Conservation (phyloP, 1,140 invertebrate species). For the Colletes gigas region DNA sequence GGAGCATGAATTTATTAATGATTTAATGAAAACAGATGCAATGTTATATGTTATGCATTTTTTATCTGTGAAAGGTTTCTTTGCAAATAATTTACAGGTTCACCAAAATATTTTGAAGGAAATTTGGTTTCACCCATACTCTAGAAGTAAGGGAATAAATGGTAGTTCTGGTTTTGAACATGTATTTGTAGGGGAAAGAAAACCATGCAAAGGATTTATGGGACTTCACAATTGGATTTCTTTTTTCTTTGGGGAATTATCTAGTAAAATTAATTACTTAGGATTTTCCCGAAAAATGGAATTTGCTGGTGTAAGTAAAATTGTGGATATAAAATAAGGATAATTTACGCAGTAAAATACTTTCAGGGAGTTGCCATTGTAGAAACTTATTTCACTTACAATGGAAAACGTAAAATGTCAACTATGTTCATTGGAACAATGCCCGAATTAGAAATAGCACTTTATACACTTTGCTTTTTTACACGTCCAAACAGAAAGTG, state of each 20-base stretch:
- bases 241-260: constrained; percentile 77
- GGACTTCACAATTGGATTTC: constrained; percentile 83
- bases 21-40: constrained; percentile 80
- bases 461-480: constrained; percentile 83
- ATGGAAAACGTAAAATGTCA: constrained; percentile 66
- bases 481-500: constrained; percentile 76
- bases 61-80: constrained; percentile 77
- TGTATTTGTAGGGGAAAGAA: constrained; percentile 81
- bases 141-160: constrained; percentile 82
- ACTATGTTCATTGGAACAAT: constrained; percentile 84
- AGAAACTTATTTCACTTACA: constrained; percentile 75
- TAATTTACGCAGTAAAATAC: background rate
- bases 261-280: constrained; percentile 79
- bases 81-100: constrained; percentile 43
- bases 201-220: constrained; percentile 71
- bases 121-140: constrained; percentile 89
- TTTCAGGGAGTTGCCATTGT: constrained; percentile 64
- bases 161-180: constrained; percentile 81
- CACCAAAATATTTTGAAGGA: constrained; percentile 87
- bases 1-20: constrained; percentile 81
- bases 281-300: constrained; percentile 72
- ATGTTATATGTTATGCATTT: constrained; percentile 82
- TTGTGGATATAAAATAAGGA: background rate
- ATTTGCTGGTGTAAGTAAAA: constrained; percentile 70
- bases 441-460: constrained; percentile 85